Evolutionary conservation across 2,113 vertebrate species (phyloP).

Genomic region (Plotosus lineatus): DNA sequence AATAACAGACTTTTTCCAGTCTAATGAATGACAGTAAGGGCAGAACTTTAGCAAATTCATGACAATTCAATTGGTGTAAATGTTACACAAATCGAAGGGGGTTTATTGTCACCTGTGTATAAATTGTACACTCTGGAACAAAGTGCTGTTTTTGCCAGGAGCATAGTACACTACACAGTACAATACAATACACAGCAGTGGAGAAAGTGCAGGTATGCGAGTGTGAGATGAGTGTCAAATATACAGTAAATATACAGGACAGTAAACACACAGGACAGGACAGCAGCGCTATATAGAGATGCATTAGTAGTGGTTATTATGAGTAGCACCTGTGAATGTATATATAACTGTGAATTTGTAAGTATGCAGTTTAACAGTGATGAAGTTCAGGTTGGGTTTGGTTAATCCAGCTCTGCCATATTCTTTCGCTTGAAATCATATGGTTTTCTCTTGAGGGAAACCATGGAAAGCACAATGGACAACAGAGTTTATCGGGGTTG

Average conservation of each 20-base stretch:
- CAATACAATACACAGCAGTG: not conserved
- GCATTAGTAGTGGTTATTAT: no score
- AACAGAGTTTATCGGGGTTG: not conserved
- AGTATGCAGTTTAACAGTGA: not conserved
- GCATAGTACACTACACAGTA: not conserved
- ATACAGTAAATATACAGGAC: not conserved
- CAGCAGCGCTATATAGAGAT: not conserved
- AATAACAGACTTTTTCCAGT: conserved; percentile 60
- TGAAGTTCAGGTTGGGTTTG: not conserved
- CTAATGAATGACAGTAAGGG: conserved; percentile 68
- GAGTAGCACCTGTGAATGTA: not conserved
- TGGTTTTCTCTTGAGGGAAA: no score
- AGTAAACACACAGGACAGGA: not conserved
- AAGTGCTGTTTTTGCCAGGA: not conserved
- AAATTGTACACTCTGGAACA: not conserved
- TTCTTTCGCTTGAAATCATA: no score
- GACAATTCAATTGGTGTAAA: not conserved
- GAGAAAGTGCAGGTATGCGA: not conserved
- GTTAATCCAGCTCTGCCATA: no score
- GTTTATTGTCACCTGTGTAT: not conserved
- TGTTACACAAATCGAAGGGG: not conserved
- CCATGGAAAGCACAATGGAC: conserved; percentile 2
- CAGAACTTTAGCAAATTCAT: conserved; percentile 28
- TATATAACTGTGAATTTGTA: not conserved
- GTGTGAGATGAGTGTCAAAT: not conserved